Evolutionary conservation across 92 coral and sea anemone genomes (phyloP), one percentile per base, ranked within the genome.

Genomic region (Phenganax subtilis): DNA sequence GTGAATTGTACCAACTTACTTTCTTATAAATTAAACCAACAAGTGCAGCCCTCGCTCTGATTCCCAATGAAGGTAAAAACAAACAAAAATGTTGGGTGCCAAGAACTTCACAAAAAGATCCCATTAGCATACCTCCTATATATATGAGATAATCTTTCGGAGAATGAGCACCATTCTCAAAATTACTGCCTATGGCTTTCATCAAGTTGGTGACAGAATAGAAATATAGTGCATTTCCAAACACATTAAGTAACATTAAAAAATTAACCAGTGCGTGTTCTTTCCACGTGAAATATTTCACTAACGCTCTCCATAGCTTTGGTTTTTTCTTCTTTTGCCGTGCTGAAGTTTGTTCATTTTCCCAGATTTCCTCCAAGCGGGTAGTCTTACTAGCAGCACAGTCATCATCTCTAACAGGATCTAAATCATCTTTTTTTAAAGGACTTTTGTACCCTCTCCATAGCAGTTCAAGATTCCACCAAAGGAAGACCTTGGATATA

Each of bases 391-490:
- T 54, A 29, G 64, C 81, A 31, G 81, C 81, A 27, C 70, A 37
- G 27, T 58, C 81, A 52, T 58, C 70, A 0, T 59, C 70, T 44
- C 54, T 57, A 51, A 76, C 70, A 4, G 81, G 54, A 30, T 76
- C 64, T 25, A 76, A 69, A 76, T 76, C 70, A 28, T 76, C 81
- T 44, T 57, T 17, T 54, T 76, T 51, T 8, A 76, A 29, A 9
- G 81, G 54, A 9, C 7, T 31, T 44, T 31, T 30, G 28, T n/a
- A 27, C 53, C 81, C 81, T 58, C 54, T 76, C 57, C 70, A 31
- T 69, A 76, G 61, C 0, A 76, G 81, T 27, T 25, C 69, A 60
- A 57, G 53, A 47, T 37, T 76, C 81, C 81, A 76, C 81, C 70
- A 76, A 60, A 76, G 81, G 8, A 64, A 25, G 1, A 76, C 70